phyloP scores from a whole-genome alignment of 2,888 invertebrate species.

The Luperina nickerlii region DNA sequence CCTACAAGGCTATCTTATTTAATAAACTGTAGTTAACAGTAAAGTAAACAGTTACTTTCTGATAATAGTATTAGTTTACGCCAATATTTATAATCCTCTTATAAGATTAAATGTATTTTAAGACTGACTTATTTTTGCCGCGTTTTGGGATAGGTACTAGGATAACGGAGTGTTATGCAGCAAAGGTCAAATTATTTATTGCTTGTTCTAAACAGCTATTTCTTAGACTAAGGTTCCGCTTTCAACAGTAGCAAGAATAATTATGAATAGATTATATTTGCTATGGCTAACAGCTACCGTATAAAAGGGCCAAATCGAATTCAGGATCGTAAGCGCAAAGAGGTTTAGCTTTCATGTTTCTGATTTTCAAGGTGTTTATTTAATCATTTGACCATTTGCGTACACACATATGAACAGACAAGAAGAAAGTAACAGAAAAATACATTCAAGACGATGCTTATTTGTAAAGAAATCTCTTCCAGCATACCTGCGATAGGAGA shows the following conservation, averaged over 20 bases:
- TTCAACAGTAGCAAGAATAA: constrained; percentile 10
- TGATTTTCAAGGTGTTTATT: not conserved
- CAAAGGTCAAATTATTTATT: constrained; percentile 43
- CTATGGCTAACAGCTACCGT: not conserved
- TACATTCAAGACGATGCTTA: too few relatives aligned
- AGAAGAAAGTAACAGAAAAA: too few relatives aligned
- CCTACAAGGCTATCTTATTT: constrained; percentile 59
- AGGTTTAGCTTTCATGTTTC: not conserved
- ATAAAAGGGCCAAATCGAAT: not conserved
- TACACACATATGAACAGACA: not conserved
- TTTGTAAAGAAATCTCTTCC: too few relatives aligned
- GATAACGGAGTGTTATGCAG: constrained; percentile 20
- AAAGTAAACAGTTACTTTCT: constrained; percentile 51
- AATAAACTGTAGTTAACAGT: constrained; percentile 56
- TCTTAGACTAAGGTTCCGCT: constrained; percentile 15
- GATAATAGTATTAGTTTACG: constrained; percentile 52
- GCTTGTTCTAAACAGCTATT: constrained; percentile 18
- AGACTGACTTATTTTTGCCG: constrained; percentile 17
- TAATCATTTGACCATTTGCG: not conserved
- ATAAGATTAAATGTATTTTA: constrained; percentile 42
- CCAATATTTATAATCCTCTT: constrained; percentile 56
- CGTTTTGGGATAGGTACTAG: constrained; percentile 15
- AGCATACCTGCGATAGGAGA: too few relatives aligned
- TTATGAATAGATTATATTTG: not conserved
- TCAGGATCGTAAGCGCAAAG: not conserved